Evolutionary conservation across 2,797 vertebrate genomes (phyloP), one percentile per base, ranked within the genome.

Genomic region (Synaphobranchus kaupii): DNA sequence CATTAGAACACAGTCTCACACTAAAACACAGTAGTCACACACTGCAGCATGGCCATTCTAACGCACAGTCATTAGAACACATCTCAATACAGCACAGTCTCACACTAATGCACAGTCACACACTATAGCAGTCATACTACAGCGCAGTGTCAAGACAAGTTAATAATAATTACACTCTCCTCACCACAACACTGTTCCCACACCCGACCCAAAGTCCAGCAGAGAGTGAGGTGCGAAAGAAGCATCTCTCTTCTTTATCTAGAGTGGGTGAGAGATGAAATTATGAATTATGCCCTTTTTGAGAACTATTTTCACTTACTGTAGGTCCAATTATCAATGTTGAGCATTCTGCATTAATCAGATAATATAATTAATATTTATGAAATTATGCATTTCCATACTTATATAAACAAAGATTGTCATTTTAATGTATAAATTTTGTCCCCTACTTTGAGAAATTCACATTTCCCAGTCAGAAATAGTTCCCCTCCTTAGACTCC

Each of bases 161-260:
- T 22, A 47, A 0, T 5, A 47, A 34, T 73, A 73, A 15, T 34
- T 13, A 39, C 28, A 7, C 15, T 17, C 47, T 52, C 93, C 95
- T 92, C 31, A 98, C 98, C 97, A 98, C 82, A 90, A 93, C 9
- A 96, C 97, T 8, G 97, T 95, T 89, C 97, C 97, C 28, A 97
- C 92, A 13, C 98, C 98, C 0, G 97, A 98, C 76, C 98, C 97
- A 86, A 98, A 98, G 90, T 98, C 98, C 94, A 98, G 91, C 13
- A 98, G 91, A 12, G 97, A 95, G 66, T 92, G 92, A 13, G 98
- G 97, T 15, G 93, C 92, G 88, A 98, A 98, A 0, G 93, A 92
- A 0, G 94, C 90, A 87, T 96, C 94, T 86, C 94, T 94, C 92
- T 95, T 95, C 92, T 91, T 96, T 87, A 98, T 98, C 98, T 98